A percentile compares a stretch with the other conserved stretches of the same genome.
These are phyloP conservation scores for Ectobius pallidus DNA, from an alignment of 2,888 invertebrate genomes.

Conservation along the genomic window DNA sequence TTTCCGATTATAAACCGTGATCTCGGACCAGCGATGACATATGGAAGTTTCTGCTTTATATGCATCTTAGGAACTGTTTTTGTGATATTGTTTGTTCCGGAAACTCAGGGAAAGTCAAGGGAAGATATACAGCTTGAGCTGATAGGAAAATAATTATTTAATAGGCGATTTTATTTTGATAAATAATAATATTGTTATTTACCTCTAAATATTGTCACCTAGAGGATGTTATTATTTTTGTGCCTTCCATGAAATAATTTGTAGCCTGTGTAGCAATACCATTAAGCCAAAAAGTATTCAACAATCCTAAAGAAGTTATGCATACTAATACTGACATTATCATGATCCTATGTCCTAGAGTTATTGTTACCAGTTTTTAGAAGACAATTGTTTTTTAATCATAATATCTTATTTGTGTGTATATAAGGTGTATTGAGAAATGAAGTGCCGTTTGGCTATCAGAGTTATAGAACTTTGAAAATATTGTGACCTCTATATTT, in stretches of 20 bases:
- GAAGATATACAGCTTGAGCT: constrained; percentile 25
- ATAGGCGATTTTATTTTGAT: constrained; percentile 3
- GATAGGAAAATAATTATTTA: constrained; percentile 13
- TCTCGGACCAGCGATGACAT: constrained; percentile 68
- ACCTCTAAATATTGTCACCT: background rate
- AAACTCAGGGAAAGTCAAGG: constrained; percentile 24
- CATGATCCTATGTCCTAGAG: no score
- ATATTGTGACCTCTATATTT: no score
- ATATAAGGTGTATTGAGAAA: no score
- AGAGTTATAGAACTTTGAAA: no score
- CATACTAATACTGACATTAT: no score
- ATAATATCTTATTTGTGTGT: no score
- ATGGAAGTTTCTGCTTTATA: constrained; percentile 76
- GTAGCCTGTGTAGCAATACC: background rate
- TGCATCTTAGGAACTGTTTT: constrained; percentile 55
- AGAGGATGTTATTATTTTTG: constrained; percentile 12
- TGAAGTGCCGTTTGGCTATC: no score
- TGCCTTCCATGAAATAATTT: background rate
- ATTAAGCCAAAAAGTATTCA: background rate
- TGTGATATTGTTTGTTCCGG: constrained; percentile 10
- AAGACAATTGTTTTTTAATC: no score
- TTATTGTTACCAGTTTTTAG: no score
- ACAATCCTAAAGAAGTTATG: no score
- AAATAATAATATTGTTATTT: background rate
- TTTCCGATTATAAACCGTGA: constrained; percentile 66